Base-by-base conservation (phyloP, 2,113 vertebrate species). In the Coregonus clupeaformis region DNA sequence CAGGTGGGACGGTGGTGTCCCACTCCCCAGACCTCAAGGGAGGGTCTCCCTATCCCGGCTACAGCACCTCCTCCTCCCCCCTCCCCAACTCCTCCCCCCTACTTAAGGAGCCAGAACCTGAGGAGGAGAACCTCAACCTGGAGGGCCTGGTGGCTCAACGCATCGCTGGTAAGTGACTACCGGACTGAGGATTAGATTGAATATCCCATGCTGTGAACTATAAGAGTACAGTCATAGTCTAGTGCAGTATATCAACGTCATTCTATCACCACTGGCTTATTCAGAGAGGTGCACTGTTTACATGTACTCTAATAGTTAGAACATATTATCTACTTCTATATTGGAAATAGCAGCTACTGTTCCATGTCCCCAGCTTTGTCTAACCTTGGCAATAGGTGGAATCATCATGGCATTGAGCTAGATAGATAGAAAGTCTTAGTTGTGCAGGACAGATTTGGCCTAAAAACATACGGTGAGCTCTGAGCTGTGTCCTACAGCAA, bases 61-160 rank as follows among this genome's bases (percentile, higher is more conserved):
- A 89, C 85, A 93, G 92, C 63, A 77, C 89, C 77, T 92, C 94
- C 3, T 94, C 94, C 60, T 94, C 94, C 0, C 93, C 94, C 16
- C 91, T 94, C 5, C 12, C 82, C 3, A 75, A 85, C 47, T 91
- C 94, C 30, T 90, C 94, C 0, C 93, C 92, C 13, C 70, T 91
- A 59, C 84, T 87, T 25, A 95, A 91, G 80, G 95, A 94, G 71
- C 85, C 64, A 0, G 92, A 95, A 42, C 89, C 92, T 4, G 95
- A 96, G 75, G 95, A 96, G 59, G 95, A 97, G 67, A 94, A 89
- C 0, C 89, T 97, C 68, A 96, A 96, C 80, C 84, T 98, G 84
- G 96, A 96, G 87, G 97, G 97, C n/a, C 92, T 99, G 77, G 97
- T 99, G 73, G 97, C 97, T 78, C 97, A 98, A n/a, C 93, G 97